Percentiles rank a stretch among this genome's conserved stretches.
Evolutionary conservation across 2,113 vertebrate species (phyloP).

Genomic region (Mobula birostris): DNA sequence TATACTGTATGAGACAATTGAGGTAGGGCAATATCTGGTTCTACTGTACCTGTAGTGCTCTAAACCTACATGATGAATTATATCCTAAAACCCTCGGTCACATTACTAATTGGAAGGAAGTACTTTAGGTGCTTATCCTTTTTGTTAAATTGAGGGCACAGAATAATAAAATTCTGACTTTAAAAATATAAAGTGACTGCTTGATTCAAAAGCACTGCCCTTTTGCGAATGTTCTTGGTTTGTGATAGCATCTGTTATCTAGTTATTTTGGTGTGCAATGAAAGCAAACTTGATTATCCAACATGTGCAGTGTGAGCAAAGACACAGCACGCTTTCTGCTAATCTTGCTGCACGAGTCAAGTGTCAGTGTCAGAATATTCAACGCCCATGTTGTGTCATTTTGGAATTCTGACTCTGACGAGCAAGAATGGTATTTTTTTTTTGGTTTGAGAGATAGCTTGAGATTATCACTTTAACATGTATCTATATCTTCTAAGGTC

Average conservation of each 20-base stretch:
- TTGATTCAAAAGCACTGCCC: background rate
- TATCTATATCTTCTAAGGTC: constrained; percentile 56
- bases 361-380: background rate
- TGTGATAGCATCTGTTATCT: background rate
- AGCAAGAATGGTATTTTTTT: background rate
- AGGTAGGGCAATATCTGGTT: background rate
- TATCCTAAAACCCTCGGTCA: background rate
- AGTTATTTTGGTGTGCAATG: background rate
- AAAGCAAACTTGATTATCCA: background rate
- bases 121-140: background rate
- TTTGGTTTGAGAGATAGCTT: background rate
- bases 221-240: background rate
- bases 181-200: background rate
- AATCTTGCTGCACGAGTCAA: background rate
- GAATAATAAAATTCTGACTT: background rate
- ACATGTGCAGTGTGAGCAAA: background rate
- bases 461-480: background rate
- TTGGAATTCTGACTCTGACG: too few species aligned
- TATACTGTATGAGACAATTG: too few species aligned
- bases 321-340: background rate
- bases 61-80: background rate
- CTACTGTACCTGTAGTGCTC: background rate
- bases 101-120: background rate
- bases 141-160: background rate
- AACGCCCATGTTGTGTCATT: too few species aligned